Base-by-base conservation (phyloP, 2,113 vertebrate genomes). In the Poecilia latipinna region DNA sequence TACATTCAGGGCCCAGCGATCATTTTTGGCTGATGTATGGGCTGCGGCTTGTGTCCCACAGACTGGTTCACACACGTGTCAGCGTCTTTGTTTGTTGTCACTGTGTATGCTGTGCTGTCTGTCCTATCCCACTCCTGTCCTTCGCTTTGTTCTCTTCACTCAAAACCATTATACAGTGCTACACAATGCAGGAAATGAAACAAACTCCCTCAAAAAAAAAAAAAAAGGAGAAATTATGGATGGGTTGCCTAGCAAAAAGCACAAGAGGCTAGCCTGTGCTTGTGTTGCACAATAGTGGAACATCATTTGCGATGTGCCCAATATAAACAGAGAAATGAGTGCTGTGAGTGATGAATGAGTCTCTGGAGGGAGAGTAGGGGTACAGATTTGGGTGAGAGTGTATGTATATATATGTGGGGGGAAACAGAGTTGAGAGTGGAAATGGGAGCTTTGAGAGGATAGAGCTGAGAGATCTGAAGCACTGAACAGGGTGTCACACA, bases 1-100 rank as follows among this genome's bases (percentile, higher is more conserved):
- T 93, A 92, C 92, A 92, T 94, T 93, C 86, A 78, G 81, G 89
- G 87, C 82, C 84, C 88, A 89, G 85, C 70, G 69, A 80, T 83
- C 32, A 48, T 24, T 68, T 85, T 62, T 29, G 63, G 68, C 61
- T 65, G 77, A 86, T 60, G 84, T n/a, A 60, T 77, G 84, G 48
- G 64, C 79, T 81, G 89, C 72, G 74, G 77, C 88, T 78, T 86
- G 82, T 82, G 78, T 85, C 74, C 80, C 69, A 70, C 76, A 82
- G 83, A 77, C 75, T 70, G 76, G 70, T 85, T 86, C 67, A 72
- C 62, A 83, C 29, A 29, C 29, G 1, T 79, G 82, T 83, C 78
- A 82, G 77, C 85, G 79, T 17, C 44, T 48, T 75, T 57, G 77
- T 77, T 79, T 78, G 88, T 68, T 65, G 39, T 28, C 3, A 54